phyloP scores from a whole-genome alignment of 2,888 invertebrate species.

The Trachelus iudaicus region DNA sequence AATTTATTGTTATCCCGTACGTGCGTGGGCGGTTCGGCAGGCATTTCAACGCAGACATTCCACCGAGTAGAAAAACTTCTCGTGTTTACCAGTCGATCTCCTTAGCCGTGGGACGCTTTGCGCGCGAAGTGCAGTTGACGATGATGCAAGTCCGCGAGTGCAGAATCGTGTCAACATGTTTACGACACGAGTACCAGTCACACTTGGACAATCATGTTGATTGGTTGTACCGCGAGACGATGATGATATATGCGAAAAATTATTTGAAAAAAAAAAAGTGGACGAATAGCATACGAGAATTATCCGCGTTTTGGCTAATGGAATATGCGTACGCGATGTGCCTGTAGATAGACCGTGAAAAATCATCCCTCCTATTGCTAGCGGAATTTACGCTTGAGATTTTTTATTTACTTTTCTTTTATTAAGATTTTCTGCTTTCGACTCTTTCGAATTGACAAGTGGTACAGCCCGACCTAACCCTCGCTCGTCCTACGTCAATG shows the following conservation, averaged over 20 bases:
- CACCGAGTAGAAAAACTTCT: neutral
- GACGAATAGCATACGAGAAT: neutral
- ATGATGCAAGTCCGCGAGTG: slow-evolving; percentile 3
- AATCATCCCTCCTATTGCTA: neutral
- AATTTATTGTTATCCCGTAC: neutral
- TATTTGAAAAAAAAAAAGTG: neutral
- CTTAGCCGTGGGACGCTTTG: neutral
- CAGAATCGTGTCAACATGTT: slow-evolving; percentile 20
- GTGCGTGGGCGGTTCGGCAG: neutral
- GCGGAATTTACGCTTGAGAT: neutral
- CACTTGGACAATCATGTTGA: slow-evolving; percentile 5
- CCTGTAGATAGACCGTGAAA: neutral
- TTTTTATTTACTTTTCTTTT: too few species aligned
- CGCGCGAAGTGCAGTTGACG: neutral
- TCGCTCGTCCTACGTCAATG: neutral
- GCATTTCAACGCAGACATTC: neutral
- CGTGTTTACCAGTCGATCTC: neutral
- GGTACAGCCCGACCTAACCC: neutral
- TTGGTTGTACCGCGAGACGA: neutral
- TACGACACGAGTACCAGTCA: slow-evolving; percentile 5
- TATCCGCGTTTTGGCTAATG: neutral
- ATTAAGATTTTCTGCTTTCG: neutral
- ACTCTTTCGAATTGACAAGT: neutral
- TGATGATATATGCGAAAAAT: neutral
- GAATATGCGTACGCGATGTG: neutral